Evolutionary conservation across 2,113 vertebrate genomes (phyloP), one percentile per base, ranked within the genome.

Genomic region (Syngnathoides biaculeatus): DNA sequence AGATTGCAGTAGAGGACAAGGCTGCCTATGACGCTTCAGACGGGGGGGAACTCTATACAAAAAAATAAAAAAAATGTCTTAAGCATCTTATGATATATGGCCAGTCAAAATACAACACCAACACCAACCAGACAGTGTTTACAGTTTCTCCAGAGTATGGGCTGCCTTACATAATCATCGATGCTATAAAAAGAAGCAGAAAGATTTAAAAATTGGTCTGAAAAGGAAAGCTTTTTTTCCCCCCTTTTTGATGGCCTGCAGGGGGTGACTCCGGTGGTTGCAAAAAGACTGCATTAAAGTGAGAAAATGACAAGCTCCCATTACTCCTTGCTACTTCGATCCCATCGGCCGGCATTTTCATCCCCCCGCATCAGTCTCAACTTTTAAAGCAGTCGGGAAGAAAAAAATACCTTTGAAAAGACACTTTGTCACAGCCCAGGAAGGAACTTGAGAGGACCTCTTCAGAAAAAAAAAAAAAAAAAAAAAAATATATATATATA

Each of bases 1-100:
- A 86, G 77, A 76, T 87, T 76, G 87, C 79, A 77, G 82, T 39
- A 83, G 79, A 87, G 84, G 82, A 86, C 78, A 80, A 80, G 65
- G 77, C 71, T 39, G 73, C 53, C 83, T 87, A 73, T 84, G 79
- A 84, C 56, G 65, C 77, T 76, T 74, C 82, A 72, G 61, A 40
- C 65, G 43, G 65, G 30, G 42, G 67, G 10, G 45, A 57, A 15
- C 72, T 69, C 50, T 56, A 48, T 61, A 26, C 53, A 71, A 72
- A 75, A 79, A 27, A 68, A 66, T 74, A 57, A 71, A 72, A 75
- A 79, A 27, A 68, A 66, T 74, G 58, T 69, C 10, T 0, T 38
- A 7, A 71, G 15, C 69, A 20, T 19, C 2, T 48, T 74, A 56
- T 63, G 22, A 61, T n/a, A n/a, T n/a, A 74, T 40, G 27, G 66